Evolutionary conservation across 1,140 invertebrate species (phyloP), one percentile per base, ranked within the genome.

Genomic region (Aleiodes sp.): DNA sequence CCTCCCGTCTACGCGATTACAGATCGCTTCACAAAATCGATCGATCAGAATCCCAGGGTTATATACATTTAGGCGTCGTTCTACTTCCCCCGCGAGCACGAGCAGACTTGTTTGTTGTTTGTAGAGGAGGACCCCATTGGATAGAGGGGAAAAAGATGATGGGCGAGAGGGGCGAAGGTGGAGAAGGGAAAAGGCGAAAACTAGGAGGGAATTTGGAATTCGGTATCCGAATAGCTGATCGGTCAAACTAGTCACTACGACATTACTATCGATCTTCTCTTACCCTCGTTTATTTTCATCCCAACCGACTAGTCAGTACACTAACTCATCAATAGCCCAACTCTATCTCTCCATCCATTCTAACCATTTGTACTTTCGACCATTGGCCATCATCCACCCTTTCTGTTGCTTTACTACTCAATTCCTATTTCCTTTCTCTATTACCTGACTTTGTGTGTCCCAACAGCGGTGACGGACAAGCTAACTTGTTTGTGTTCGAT

Each of bases 211-310:
- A 24, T 16, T 12, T 16, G 46, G 21, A 52, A 14, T 2, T 52
- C 26, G 9, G 46, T 52, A 24, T 21, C 16, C 46, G 46, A 52
- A 52, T 52, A 52, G 46, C 46, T 52, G 46, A 52, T 52, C 46
- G 46, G 19, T 52, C 46, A 52, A 24, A 52, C 16, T 52, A 52
- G 46, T 52, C 46, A 52, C 21, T 52, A 52, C 21, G 21, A 52
- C n/a, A n/a, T n/a, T n/a, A n/a, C n/a, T n/a, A 52, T 65, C 65
- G 72, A 62, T 70, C 57, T 71, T 64, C 75, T 43, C 41, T n/a
- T n/a, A n/a, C 65, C 66, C 73, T 75, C 70, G 61, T 41, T 8
- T 65, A 37, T 67, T 74, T 76, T 74, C 74, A 72, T 67, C 64
- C 46, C 19, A 60, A 39, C 63, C 41, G 62, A 41, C 39, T 62